Evolutionary conservation across 2,888 invertebrate species (phyloP).

Genomic region (Dicycla oo): DNA sequence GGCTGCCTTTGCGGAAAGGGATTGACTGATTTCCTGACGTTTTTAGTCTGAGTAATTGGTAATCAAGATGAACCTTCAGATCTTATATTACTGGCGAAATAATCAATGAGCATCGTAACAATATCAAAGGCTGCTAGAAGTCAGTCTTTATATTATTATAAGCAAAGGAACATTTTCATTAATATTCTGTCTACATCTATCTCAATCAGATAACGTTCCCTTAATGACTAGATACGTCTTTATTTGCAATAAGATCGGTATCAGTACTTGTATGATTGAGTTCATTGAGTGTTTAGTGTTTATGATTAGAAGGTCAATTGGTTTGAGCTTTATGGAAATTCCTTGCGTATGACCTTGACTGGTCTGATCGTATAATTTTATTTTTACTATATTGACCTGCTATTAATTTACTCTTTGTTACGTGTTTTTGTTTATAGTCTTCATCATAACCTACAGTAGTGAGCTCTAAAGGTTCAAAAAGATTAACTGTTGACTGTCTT

Average conservation of each 20-base stretch:
- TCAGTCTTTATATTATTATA: neutral
- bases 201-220: slow-evolving; percentile 51
- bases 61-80: slow-evolving; percentile 15
- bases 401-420: slow-evolving; percentile 13
- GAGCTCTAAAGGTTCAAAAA: neutral
- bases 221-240: slow-evolving; percentile 48
- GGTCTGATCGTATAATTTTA: slow-evolving; percentile 25
- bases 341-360: slow-evolving; percentile 37
- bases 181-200: slow-evolving; percentile 52
- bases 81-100: slow-evolving; percentile 10
- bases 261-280: slow-evolving; percentile 49
- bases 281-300: slow-evolving; percentile 52
- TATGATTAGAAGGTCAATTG: slow-evolving; percentile 59
- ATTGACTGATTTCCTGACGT: slow-evolving; percentile 27
- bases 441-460: neutral
- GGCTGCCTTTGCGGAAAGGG: slow-evolving; percentile 26
- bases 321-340: slow-evolving; percentile 40
- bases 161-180: slow-evolving; percentile 42
- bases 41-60: slow-evolving; percentile 47
- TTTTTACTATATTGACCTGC: slow-evolving; percentile 18
- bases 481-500: neutral
- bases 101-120: slow-evolving; percentile 10
- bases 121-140: slow-evolving; percentile 1
- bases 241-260: slow-evolving; percentile 60
- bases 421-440: neutral